phyloP scores from a whole-genome alignment of 2,888 invertebrate genomes.

The Clanis bilineata region DNA sequence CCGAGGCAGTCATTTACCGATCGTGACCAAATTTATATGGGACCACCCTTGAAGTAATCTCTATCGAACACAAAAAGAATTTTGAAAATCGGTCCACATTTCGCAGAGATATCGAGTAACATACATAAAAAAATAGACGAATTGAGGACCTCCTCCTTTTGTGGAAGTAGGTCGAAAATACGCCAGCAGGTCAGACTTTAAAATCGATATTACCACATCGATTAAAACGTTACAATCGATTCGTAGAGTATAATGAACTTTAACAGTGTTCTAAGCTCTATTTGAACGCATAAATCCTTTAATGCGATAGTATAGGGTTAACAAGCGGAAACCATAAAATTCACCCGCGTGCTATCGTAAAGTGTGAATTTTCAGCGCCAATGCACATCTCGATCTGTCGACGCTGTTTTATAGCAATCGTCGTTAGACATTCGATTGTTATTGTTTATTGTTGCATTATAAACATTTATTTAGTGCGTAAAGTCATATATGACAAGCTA shows the following conservation, averaged over 20 bases:
- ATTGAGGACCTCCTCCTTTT: too few relatives aligned
- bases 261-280: conserved; percentile 13
- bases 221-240: neutral
- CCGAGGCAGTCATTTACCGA: too few relatives aligned
- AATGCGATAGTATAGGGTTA: conserved; percentile 27
- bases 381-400: conserved; percentile 55
- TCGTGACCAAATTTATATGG: too few relatives aligned
- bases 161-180: too few relatives aligned
- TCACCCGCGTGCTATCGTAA: conserved; percentile 60
- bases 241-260: neutral
- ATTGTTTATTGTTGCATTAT: conserved; percentile 39
- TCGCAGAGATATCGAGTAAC: too few relatives aligned
- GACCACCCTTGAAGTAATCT: too few relatives aligned
- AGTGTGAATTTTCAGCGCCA: conserved; percentile 55
- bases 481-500: neutral
- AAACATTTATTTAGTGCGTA: conserved; percentile 3
- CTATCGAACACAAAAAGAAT: too few relatives aligned
- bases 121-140: too few relatives aligned
- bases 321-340: conserved; percentile 48
- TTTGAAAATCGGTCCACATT: too few relatives aligned
- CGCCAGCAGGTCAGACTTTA: too few relatives aligned
- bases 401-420: conserved; percentile 50
- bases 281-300: conserved; percentile 20
- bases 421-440: conserved; percentile 41
- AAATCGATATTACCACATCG: neutral